Base-by-base conservation (phyloP, 2,888 invertebrate genomes). In the Drosophila sordidapex region DNA sequence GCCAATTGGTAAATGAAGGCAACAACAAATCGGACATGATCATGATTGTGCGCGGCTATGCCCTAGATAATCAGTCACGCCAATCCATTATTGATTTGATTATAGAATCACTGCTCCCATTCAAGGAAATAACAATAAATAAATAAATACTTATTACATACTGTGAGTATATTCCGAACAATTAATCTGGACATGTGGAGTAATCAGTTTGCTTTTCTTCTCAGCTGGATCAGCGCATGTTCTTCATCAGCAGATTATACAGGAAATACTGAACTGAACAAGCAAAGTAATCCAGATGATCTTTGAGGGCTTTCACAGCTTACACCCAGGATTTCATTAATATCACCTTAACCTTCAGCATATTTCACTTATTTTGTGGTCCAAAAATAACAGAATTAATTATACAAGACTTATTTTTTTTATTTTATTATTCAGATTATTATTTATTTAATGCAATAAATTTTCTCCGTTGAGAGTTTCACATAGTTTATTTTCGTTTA, bases 381-480 rank as follows among this genome's bases (percentile, higher is more conserved):
- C 8, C 1, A 2, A 8, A 46, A 4, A 15, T 4, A 25, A 46
- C 0, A 2, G 1, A 21, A 10, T 27, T 27, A 18, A 27, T 49
- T 27, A 18, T 18, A 10, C 0, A 36, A 53, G 21, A 60, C 21
- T 2, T 7, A 18, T 4, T 21, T 13, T 0, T 21, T 11, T 65
- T 35, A 36, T 35, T 56, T 61, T 57, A 76, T 73, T 87, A 76
- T 77, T 87, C 69, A 82, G 77, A 88, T 83, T 78, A 81, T 81
- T 91, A 74, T 90, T 91, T 91, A 88, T 88, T 91, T 78, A 90
- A 88, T 88, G 87, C 91, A 89, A 86, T 89, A 88, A 89, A 91
- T 91, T 59, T 75, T 84, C 81, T 88, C 86, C 70, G 76, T 89
- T 83, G 76, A 91, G 82, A 83, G 87, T 84, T 87, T 85, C 85